Percentiles rank a stretch among this genome's conserved stretches.
These are phyloP conservation scores for Meloidogyne hapla DNA, from an alignment of 1,140 invertebrate species.

Conservation along the genomic window DNA sequence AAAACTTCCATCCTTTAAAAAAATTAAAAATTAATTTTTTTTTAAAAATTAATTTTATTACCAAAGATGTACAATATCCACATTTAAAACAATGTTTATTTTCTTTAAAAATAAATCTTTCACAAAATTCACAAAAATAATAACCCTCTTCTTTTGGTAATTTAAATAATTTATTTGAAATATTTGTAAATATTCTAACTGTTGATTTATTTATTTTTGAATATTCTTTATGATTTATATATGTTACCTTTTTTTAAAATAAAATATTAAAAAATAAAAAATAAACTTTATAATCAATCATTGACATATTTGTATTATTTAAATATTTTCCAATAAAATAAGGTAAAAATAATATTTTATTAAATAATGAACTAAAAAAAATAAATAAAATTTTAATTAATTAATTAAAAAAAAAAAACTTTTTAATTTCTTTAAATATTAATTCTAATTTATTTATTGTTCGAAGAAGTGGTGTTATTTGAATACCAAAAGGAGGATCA, in stretches of 20 bases:
- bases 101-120: constrained; percentile 27
- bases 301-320: constrained; percentile 28
- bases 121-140: constrained; percentile 31
- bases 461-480: constrained; percentile 26
- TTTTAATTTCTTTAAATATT: constrained; percentile 16
- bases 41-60: not conserved
- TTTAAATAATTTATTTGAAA: constrained; percentile 30
- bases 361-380: constrained; percentile 10
- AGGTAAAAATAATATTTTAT: constrained; percentile 31
- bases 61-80: constrained; percentile 29
- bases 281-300: constrained; percentile 39
- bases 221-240: constrained; percentile 33
- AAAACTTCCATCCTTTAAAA: constrained; percentile 27
- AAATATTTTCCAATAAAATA: constrained; percentile 38
- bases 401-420: not conserved
- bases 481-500: constrained; percentile 40
- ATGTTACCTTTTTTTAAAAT: constrained; percentile 37
- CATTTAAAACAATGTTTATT: constrained; percentile 39
- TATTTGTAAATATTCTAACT: constrained; percentile 44
- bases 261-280: constrained; percentile 12
- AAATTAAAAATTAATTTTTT: constrained; percentile 5
- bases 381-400: not conserved
- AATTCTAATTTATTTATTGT: constrained; percentile 21
- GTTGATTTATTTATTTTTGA: constrained; percentile 28
- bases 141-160: constrained; percentile 28